A percentile compares a stretch with the other conserved stretches of the same genome.
Evolutionary conservation across 1,140 invertebrate species (phyloP).

Genomic region (Pseudomyrmex flavicornis): DNA sequence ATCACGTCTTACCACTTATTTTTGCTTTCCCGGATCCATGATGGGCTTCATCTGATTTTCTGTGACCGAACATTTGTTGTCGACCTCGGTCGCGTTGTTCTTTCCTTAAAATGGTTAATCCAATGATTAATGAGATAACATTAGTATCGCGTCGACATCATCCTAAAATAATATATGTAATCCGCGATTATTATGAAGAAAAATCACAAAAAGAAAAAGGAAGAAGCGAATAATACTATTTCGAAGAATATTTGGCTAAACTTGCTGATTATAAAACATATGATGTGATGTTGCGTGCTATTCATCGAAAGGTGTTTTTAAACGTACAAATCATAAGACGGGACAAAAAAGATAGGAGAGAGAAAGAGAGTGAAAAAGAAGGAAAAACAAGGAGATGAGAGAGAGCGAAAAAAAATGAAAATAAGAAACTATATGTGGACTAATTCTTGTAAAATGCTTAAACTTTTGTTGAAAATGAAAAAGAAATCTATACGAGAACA

Average conservation of each 20-base stretch:
- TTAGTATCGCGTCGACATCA: slow-evolving; percentile 79
- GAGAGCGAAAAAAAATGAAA: slow-evolving; percentile 46
- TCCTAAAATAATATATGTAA: slow-evolving; percentile 77
- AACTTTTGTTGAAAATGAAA: slow-evolving; percentile 84
- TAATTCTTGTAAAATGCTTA: slow-evolving; percentile 83
- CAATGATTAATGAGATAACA: slow-evolving; percentile 75
- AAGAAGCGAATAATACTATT: slow-evolving; percentile 67
- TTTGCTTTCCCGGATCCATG: slow-evolving; percentile 79
- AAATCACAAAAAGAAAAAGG: neutral
- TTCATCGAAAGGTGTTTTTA: slow-evolving; percentile 82
- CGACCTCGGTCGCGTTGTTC: slow-evolving; percentile 64
- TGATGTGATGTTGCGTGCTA: slow-evolving; percentile 80
- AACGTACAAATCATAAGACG: slow-evolving; percentile 81
- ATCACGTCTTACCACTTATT: slow-evolving; percentile 78
- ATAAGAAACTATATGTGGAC: slow-evolving; percentile 78
- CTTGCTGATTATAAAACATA: slow-evolving; percentile 69
- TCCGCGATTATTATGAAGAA: slow-evolving; percentile 73
- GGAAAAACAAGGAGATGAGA: slow-evolving; percentile 14
- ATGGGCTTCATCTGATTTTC: slow-evolving; percentile 73
- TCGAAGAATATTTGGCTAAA: slow-evolving; percentile 74
- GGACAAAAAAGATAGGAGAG: slow-evolving; percentile 64
- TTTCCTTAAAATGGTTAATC: slow-evolving; percentile 79
- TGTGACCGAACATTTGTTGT: slow-evolving; percentile 71
- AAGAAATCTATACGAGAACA: slow-evolving; percentile 82
- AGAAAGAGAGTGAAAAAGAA: neutral